These are phyloP conservation scores for Nautilus pompilius DNA, from an alignment of 1,140 invertebrate species.

Conservation along the genomic window DNA sequence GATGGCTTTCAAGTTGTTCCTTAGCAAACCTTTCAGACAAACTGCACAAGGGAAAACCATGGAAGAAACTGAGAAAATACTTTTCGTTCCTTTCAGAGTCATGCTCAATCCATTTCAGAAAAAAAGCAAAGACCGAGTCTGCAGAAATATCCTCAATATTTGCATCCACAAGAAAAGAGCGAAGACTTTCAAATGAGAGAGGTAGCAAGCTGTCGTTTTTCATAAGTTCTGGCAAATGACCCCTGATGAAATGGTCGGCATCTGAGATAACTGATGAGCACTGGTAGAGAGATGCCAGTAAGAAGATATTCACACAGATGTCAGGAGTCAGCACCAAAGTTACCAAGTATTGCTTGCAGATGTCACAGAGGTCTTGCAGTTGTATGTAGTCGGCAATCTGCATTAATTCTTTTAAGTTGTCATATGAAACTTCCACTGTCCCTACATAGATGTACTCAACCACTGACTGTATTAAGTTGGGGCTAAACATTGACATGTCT, in stretches of 20 bases:
- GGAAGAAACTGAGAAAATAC: constrained; percentile 32
- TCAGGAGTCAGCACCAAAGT: constrained; percentile 21
- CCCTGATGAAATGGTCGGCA: constrained; percentile 28
- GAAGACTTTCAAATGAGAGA: constrained; percentile 29
- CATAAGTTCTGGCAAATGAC: constrained; percentile 33
- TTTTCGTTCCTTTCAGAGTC: constrained; percentile 18
- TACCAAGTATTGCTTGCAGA: constrained; percentile 26
- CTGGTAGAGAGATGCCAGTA: constrained; percentile 36
- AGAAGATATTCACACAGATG: constrained; percentile 36
- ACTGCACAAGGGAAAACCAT: constrained; percentile 24
- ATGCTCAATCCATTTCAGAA: constrained; percentile 34
- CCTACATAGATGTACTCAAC: constrained; percentile 37
- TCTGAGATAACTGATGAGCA: constrained; percentile 26
- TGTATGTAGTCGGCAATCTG: constrained; percentile 44
- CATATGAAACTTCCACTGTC: constrained; percentile 15
- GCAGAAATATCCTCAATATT: constrained; percentile 31
- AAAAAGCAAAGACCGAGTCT: constrained; percentile 31
- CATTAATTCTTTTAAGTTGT: constrained; percentile 28
- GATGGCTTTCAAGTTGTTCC: constrained; percentile 18
- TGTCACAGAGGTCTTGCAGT: constrained; percentile 28
- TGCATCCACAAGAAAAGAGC: constrained; percentile 26
- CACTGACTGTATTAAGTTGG: too few relatives aligned
- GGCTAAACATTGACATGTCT: too few relatives aligned
- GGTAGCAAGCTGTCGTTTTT: constrained; percentile 26
- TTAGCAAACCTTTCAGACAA: constrained; percentile 19